Percentiles rank a stretch among this genome's conserved stretches.
Evolutionary conservation across 1,140 invertebrate genomes (phyloP).

Genomic region (Drosophila nigromelanica): DNA sequence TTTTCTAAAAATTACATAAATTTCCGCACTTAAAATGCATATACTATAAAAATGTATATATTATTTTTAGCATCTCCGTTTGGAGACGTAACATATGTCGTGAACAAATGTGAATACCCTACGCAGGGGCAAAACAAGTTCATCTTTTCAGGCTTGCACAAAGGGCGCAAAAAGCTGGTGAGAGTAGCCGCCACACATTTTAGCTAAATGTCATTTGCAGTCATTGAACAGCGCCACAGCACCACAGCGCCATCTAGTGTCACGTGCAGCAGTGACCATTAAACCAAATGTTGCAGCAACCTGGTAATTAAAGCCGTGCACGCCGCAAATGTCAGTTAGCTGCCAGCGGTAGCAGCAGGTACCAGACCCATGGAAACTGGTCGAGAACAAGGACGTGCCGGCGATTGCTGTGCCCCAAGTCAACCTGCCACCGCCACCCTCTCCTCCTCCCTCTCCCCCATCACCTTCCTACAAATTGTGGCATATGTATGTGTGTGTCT

Average conservation of each 20-base stretch:
- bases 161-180: too few species aligned
- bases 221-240: background rate
- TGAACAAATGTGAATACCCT: too few species aligned
- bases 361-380: conserved; percentile 14
- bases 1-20: too few species aligned
- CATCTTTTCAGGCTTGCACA: too few species aligned
- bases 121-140: too few species aligned
- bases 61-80: too few species aligned
- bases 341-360: conserved; percentile 27
- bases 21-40: too few species aligned
- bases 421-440: background rate
- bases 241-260: conserved; percentile 31
- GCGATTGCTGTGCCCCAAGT: conserved; percentile 5
- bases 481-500: conserved; percentile 26
- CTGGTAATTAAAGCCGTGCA: conserved; percentile 74
- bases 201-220: conserved; percentile 23
- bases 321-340: conserved; percentile 51
- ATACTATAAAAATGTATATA: too few species aligned
- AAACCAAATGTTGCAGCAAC: conserved; percentile 68
- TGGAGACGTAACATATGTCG: too few species aligned
- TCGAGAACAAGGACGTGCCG: conserved; percentile 22
- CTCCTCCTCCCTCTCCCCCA: too few species aligned
- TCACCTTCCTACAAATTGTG: background rate
- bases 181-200: background rate
- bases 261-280: conserved; percentile 54